Percentiles rank a stretch among this genome's conserved stretches.
These are phyloP conservation scores for Ephydatia muelleri DNA, from an alignment of 37 sponge, comb jelly and placozoan genomes.

Conservation along the genomic window DNA sequence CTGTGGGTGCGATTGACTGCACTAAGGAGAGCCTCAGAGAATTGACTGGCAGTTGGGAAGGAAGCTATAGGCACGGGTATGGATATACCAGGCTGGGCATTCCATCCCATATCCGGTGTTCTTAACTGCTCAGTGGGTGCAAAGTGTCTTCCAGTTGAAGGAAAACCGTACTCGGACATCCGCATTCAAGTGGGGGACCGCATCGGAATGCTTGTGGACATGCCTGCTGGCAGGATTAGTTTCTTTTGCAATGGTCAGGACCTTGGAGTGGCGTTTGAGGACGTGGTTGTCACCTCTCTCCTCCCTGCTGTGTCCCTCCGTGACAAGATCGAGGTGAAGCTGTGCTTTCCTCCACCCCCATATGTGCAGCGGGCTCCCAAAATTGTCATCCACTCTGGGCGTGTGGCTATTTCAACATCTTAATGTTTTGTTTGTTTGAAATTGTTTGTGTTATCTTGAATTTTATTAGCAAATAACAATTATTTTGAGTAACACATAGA, in stretches of 20 bases:
- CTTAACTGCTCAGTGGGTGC: not conserved
- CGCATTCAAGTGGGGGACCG: conserved; percentile 23
- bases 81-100: conserved; percentile 29
- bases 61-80: conserved; percentile 17
- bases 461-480: too few relatives aligned
- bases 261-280: conserved; percentile 48
- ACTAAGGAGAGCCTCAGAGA: not conserved
- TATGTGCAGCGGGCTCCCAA: conserved; percentile 22
- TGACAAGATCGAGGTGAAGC: conserved; percentile 41
- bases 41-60: conserved; percentile 43
- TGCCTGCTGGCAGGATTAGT: conserved; percentile 3
- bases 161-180: conserved; percentile 1
- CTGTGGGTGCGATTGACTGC: conserved; percentile 42
- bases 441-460: too few relatives aligned
- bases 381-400: too few relatives aligned
- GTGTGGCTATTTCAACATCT: too few relatives aligned
- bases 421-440: too few relatives aligned
- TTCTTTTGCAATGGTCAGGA: conserved; percentile 54
- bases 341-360: conserved; percentile 61
- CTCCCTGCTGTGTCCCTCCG: conserved; percentile 47
- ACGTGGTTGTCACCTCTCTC: not conserved
- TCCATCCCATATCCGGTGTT: conserved; percentile 24
- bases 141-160: not conserved
- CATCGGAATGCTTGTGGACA: conserved; percentile 45
- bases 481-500: too few relatives aligned